Evolutionary conservation across 1,140 invertebrate genomes (phyloP).

Genomic region (Caligus rogercresseyi): DNA sequence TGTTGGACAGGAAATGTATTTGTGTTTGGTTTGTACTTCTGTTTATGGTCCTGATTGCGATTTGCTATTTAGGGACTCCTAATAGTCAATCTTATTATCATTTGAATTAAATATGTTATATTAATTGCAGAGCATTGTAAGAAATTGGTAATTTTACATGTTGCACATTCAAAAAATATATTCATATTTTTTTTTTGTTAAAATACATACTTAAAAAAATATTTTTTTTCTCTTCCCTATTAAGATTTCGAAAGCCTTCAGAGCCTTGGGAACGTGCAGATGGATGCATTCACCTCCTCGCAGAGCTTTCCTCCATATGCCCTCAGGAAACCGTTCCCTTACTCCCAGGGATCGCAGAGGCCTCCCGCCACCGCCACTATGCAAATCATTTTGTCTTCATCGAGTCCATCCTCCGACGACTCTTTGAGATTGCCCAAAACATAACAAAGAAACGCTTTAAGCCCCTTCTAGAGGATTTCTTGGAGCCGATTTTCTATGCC

Average conservation of each 20-base stretch:
- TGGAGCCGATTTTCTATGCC: slow-evolving; percentile 37
- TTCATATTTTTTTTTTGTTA: not conserved
- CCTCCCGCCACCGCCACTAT: slow-evolving; percentile 32
- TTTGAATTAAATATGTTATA: too few species aligned
- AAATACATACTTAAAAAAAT: not conserved
- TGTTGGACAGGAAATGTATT: too few species aligned
- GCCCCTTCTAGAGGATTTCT: slow-evolving; percentile 33
- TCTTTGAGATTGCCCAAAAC: slow-evolving; percentile 34
- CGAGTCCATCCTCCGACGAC: slow-evolving; percentile 37
- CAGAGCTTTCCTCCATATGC: slow-evolving; percentile 32
- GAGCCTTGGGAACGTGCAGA: slow-evolving; percentile 41
- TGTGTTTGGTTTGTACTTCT: too few species aligned
- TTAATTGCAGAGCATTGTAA: too few species aligned
- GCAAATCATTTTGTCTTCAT: slow-evolving; percentile 34
- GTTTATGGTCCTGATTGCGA: too few species aligned
- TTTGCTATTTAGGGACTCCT: too few species aligned
- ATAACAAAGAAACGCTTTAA: slow-evolving; percentile 38
- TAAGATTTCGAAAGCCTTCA: slow-evolving; percentile 32
- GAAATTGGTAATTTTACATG: too few species aligned
- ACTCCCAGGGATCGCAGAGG: slow-evolving; percentile 30
- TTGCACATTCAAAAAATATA: not conserved
- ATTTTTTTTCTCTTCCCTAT: not conserved
- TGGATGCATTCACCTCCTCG: slow-evolving; percentile 35
- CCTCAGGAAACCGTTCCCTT: slow-evolving; percentile 24
- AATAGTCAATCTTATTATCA: too few species aligned